Evolutionary conservation across 2,113 vertebrate genomes (phyloP).

Genomic region (Antidorcas marsupialis): DNA sequence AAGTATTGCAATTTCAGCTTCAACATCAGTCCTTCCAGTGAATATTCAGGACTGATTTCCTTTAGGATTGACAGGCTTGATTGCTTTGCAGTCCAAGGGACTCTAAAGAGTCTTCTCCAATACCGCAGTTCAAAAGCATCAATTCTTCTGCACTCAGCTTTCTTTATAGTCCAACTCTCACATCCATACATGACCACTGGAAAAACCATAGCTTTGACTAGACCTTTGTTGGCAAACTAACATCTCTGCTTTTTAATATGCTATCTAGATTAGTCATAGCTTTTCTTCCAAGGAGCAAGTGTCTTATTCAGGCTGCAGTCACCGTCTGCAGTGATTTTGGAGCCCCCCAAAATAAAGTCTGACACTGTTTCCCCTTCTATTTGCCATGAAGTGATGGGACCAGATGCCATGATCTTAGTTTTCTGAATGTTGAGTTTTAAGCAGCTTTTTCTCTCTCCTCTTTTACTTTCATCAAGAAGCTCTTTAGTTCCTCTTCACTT

Average conservation of each 20-base stretch:
- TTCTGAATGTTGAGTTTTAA: neutral
- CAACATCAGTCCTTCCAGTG: neutral
- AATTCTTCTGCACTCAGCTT: neutral
- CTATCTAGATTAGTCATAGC: neutral
- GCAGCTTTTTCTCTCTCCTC: neutral
- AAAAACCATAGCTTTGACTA: neutral
- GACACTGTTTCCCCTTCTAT: neutral
- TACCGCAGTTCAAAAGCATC: neutral
- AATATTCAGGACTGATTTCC: neutral
- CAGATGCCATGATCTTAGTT: neutral
- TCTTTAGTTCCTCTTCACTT: neutral
- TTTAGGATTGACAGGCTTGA: neutral
- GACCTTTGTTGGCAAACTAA: neutral
- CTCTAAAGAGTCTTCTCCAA: neutral
- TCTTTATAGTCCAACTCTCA: neutral
- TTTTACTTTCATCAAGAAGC: neutral
- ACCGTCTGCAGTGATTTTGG: neutral
- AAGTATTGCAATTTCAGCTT: neutral
- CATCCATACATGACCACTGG: neutral
- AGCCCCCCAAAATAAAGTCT: rapidly evolving
- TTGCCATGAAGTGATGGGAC: neutral
- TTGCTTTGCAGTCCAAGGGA: neutral
- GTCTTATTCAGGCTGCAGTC: neutral
- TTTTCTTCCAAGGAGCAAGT: neutral
- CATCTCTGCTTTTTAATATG: neutral